Percentiles rank a stretch among this genome's conserved stretches.
Conservation (phyloP, 2,797 vertebrate species). For the Lycodopsis pacificus region DNA sequence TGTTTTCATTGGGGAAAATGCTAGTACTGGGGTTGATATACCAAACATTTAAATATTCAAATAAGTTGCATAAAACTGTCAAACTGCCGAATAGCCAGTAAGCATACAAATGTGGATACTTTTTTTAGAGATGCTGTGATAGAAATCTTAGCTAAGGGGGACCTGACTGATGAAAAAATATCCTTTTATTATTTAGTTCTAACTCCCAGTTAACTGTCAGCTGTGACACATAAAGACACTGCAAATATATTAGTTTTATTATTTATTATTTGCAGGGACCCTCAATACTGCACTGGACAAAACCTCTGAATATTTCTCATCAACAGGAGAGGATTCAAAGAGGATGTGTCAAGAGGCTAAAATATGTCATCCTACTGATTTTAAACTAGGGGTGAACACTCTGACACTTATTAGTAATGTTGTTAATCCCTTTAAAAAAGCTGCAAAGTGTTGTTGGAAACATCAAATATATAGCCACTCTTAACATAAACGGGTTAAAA, state of each 20-base stretch:
- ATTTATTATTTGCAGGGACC: neutral
- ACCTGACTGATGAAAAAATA: neutral
- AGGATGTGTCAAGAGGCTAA: neutral
- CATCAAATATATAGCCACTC: neutral
- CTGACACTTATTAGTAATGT: neutral
- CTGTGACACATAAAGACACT: neutral
- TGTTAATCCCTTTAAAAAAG: neutral
- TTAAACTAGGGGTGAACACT: neutral
- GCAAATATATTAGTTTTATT: neutral
- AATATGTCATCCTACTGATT: neutral
- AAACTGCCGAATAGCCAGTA: neutral
- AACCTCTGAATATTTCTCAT: neutral
- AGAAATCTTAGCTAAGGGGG: neutral
- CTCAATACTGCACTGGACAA: neutral
- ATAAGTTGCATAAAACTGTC: neutral
- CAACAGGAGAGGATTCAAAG: neutral
- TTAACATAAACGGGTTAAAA: neutral
- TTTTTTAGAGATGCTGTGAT: neutral
- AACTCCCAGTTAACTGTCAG: neutral
- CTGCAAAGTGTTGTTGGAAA: neutral
- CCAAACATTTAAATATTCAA: neutral
- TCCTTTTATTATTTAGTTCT: neutral
- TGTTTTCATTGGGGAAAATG: neutral
- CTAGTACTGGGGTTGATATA: neutral
- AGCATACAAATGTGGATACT: neutral